phyloP scores from a whole-genome alignment of 2,113 vertebrate genomes.

The Lathamus discolor region DNA sequence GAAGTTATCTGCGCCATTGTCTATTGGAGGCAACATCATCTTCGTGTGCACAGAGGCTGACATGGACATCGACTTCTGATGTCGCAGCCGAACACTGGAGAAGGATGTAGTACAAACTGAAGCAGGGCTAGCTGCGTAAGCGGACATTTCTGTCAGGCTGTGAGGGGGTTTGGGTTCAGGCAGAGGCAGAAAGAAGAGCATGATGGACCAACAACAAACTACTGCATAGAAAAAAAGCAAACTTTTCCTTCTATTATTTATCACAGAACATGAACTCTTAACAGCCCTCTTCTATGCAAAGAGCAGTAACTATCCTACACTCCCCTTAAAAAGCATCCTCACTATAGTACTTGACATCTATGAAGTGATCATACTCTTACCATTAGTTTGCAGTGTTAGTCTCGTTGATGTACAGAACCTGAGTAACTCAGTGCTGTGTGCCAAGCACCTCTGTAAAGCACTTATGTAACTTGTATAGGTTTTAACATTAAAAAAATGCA shows the following conservation, averaged over 20 bases:
- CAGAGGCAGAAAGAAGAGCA: slow-evolving; percentile 81
- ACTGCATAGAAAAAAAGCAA: slow-evolving; percentile 56
- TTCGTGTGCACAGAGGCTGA: slow-evolving; percentile 84
- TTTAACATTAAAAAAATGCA: slow-evolving; percentile 3
- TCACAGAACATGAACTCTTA: slow-evolving; percentile 14
- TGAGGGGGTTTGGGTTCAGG: slow-evolving; percentile 73
- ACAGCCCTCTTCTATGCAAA: neutral
- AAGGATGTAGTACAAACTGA: slow-evolving; percentile 82
- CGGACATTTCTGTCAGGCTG: slow-evolving; percentile 87
- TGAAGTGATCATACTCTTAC: neutral
- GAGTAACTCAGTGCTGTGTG: neutral
- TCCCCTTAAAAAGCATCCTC: slow-evolving; percentile 3
- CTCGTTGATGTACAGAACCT: neutral
- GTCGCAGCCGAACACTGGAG: slow-evolving; percentile 83
- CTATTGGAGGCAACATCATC: slow-evolving; percentile 85
- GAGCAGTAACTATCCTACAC: neutral
- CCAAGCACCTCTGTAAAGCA: neutral
- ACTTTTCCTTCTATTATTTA: slow-evolving; percentile 54
- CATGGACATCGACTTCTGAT: slow-evolving; percentile 85
- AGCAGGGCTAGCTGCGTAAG: slow-evolving; percentile 83
- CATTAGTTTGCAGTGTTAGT: neutral
- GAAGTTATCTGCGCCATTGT: slow-evolving; percentile 87
- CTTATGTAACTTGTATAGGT: neutral
- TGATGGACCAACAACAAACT: slow-evolving; percentile 73
- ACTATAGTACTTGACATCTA: neutral